A percentile compares a stretch with the other conserved stretches of the same genome.
Evolutionary conservation across 2,797 vertebrate genomes (phyloP).

Genomic region (Neopelma chrysocephalum): DNA sequence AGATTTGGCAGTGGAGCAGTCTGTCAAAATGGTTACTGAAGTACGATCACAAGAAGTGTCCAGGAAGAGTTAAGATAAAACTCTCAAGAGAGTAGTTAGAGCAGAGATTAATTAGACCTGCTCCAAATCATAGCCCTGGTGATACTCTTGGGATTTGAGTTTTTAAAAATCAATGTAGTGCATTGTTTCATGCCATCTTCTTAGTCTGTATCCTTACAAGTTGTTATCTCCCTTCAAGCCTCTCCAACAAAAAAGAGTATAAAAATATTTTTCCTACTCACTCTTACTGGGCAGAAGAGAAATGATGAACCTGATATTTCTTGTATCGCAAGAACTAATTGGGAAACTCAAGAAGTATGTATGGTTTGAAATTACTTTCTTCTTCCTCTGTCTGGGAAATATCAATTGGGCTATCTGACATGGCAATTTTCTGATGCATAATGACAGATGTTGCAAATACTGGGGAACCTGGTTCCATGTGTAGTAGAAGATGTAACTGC

Average conservation of each 20-base stretch:
- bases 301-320: neutral
- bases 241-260: neutral
- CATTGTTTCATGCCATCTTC: neutral
- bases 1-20: neutral
- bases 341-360: neutral
- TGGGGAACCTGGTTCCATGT: neutral
- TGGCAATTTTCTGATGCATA: neutral
- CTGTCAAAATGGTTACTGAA: constrained; percentile 22
- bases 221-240: neutral
- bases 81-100: neutral
- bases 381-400: neutral
- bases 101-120: neutral
- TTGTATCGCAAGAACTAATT: neutral
- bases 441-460: neutral
- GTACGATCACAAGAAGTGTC: neutral
- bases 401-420: neutral
- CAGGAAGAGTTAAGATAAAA: neutral
- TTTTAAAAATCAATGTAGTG: neutral
- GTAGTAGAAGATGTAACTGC: neutral
- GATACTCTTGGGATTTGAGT: neutral
- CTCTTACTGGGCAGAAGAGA: neutral
- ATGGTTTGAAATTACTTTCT: neutral
- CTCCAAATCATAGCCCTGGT: neutral
- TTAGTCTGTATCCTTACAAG: neutral
- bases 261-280: neutral